Evolutionary conservation across 1,140 invertebrate genomes (phyloP), one percentile per base, ranked within the genome.

Genomic region (Calliphora vicina): DNA sequence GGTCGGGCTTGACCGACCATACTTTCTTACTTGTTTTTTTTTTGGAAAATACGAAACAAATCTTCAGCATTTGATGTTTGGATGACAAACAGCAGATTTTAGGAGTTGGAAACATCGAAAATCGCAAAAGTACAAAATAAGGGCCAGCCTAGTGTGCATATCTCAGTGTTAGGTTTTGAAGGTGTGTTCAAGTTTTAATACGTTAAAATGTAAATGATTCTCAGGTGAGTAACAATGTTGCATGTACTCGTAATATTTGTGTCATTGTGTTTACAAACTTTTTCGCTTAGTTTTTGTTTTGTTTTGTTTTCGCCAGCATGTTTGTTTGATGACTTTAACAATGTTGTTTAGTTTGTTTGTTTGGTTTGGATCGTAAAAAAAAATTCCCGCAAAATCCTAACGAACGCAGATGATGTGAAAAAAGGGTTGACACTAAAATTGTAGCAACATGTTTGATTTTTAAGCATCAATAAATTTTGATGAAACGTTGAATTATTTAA

Each of bases 271-370:
- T 43, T 20, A 43, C n/a, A 43, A 78, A 78, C 35, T 78, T 78
- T 78, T 78, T 43, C 9, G 61, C 9, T 67, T 23, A 23, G 0
- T 43, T 78, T 78, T 78, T n/a, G n/a, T n/a, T 74, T n/a, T 29
- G 26, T 29, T 45, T 45, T 78, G n/a, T n/a, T 78, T 78, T 78
- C 10, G n/a, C 42, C 74, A 20, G 74, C 13, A 15, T 74, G 3
- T 78, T 78, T 43, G 35, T 78, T 78, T 78, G 74, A 78, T 78
- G 25, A 78, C 74, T 43, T 78, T 25, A 78, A 78, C 74, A 78
- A 45, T 78, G 74, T 78, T 45, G 74, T 43, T 78, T 78, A 43
- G 35, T 78, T 78, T 42, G 50, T 61, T 61, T 61, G 50, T 29
- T 29, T 27, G 1, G 15, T 29, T 35, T 76, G 73, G 73, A 15